Evolutionary conservation across 1,140 invertebrate genomes (phyloP).

Genomic region (Zophobas morio): DNA sequence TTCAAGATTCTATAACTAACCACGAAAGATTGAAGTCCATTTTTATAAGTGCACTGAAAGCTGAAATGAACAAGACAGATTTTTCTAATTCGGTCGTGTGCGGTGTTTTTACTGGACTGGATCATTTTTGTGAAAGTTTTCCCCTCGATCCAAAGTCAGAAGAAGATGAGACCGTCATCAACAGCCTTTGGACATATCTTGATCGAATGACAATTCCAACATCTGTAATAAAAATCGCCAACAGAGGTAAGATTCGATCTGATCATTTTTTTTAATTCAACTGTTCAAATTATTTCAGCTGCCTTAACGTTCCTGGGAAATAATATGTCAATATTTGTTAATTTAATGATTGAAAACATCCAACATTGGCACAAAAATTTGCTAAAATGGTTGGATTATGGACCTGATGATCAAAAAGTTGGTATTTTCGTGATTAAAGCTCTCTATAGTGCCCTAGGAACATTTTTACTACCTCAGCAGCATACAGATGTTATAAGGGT

Average conservation of each 20-base stretch:
- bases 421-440: conserved; percentile 61
- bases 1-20: conserved; percentile 50
- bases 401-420: conserved; percentile 54
- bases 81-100: conserved; percentile 45
- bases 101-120: conserved; percentile 56
- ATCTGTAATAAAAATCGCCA: conserved; percentile 48
- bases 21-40: conserved; percentile 43
- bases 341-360: conserved; percentile 50
- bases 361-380: conserved; percentile 59
- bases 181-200: conserved; percentile 56
- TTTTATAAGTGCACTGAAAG: conserved; percentile 52
- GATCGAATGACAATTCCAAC: conserved; percentile 47
- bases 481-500: too few relatives aligned
- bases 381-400: conserved; percentile 50
- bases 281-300: too few relatives aligned
- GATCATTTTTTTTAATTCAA: too few relatives aligned
- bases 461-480: too few relatives aligned
- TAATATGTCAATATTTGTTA: conserved; percentile 55
- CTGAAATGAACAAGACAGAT: conserved; percentile 42
- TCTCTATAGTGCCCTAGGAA: conserved; percentile 61
- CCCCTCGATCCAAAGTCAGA: conserved; percentile 37
- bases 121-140: conserved; percentile 53
- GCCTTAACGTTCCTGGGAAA: conserved; percentile 55
- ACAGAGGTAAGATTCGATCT: too few relatives aligned
- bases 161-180: conserved; percentile 43